A percentile compares a stretch with the other conserved stretches of the same genome.
phyloP scores from a whole-genome alignment of 2,113 vertebrate genomes.

The Oreochromis niloticus region DNA sequence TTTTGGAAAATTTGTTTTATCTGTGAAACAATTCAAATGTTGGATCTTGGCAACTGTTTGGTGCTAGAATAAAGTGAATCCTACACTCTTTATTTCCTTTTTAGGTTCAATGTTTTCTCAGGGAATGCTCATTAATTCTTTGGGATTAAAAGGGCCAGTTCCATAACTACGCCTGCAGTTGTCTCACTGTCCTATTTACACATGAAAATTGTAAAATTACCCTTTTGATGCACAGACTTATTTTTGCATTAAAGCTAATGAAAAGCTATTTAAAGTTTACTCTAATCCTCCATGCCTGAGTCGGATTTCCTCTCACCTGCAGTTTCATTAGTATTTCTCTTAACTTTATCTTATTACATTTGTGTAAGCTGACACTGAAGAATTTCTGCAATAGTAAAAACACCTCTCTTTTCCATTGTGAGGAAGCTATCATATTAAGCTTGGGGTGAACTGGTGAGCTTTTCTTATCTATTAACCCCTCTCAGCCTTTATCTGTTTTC shows the following conservation, averaged over 20 bases:
- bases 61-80: neutral
- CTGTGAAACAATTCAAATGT: neutral
- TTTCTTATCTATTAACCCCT: conserved; percentile 55
- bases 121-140: neutral
- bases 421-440: conserved; percentile 35
- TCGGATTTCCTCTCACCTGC: neutral
- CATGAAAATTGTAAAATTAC: neutral
- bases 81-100: neutral
- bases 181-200: neutral
- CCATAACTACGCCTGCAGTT: neutral
- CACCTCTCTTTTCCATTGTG: conserved; percentile 1
- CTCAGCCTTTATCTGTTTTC: neutral
- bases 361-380: conserved; percentile 1
- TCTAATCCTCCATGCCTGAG: neutral
- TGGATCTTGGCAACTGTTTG: neutral
- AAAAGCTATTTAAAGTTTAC: neutral
- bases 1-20: neutral
- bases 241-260: neutral
- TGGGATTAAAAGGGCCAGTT: neutral
- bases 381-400: conserved; percentile 21
- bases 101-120: neutral
- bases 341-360: conserved; percentile 29
- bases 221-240: neutral
- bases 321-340: conserved; percentile 13
- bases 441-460: conserved; percentile 36